Conservation (phyloP, 2,113 vertebrate genomes). For the Myanophis thanlyinensis region DNA sequence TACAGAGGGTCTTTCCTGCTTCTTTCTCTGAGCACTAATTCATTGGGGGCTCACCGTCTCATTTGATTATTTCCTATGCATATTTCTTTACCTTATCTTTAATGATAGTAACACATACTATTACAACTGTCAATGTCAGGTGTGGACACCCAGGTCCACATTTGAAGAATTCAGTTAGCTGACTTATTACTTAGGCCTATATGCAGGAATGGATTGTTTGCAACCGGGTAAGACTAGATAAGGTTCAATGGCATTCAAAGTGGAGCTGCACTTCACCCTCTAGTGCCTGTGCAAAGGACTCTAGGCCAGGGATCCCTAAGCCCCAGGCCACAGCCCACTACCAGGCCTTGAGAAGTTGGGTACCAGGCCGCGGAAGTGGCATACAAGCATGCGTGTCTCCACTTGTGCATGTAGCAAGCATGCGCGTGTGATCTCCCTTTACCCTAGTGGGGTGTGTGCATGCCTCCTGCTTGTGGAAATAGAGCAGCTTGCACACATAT, state of each 20-base stretch:
- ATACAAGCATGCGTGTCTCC: rapidly evolving
- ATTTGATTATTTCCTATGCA: background rate
- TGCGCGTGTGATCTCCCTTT: background rate
- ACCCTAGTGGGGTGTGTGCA: background rate
- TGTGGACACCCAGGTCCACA: background rate
- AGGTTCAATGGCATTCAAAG: background rate
- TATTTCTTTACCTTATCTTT: background rate
- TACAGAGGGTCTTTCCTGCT: background rate
- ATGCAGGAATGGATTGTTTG: background rate
- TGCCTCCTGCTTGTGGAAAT: too few relatives aligned
- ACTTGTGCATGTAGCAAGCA: background rate
- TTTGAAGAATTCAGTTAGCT: background rate
- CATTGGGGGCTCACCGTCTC: background rate
- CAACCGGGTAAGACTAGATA: background rate
- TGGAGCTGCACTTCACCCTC: background rate
- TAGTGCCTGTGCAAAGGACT: background rate
- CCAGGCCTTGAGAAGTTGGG: background rate
- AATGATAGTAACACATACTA: background rate
- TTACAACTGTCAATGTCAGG: background rate
- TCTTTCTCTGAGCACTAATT: background rate
- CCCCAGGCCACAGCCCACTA: background rate
- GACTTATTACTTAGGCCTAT: background rate
- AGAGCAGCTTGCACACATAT: too few relatives aligned
- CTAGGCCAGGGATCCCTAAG: background rate
- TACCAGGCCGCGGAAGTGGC: background rate